A percentile compares a stretch with the other conserved stretches of the same genome.
Evolutionary conservation across 2,888 invertebrate species (phyloP).

Genomic region (Chymomyza amoena): DNA sequence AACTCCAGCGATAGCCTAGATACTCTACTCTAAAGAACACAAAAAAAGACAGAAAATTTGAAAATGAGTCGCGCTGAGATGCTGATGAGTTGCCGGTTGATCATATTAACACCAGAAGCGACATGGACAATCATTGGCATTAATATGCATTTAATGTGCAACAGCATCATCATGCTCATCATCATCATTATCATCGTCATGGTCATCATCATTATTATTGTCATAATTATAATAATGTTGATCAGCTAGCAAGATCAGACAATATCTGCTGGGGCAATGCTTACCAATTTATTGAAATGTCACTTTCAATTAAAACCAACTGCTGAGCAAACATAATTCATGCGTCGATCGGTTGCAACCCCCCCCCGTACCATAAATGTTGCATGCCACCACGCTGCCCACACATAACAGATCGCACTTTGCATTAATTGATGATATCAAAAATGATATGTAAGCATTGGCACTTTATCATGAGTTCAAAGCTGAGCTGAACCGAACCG

Average conservation of each 20-base stretch:
- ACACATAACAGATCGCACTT: constrained; percentile 19
- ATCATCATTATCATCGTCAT: no score
- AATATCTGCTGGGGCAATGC: constrained; percentile 23
- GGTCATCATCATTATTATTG: no score
- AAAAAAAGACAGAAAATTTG: background rate
- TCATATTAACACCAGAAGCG: constrained; percentile 62
- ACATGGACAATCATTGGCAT: constrained; percentile 35
- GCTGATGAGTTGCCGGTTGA: constrained; percentile 70
- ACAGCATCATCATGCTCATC: constrained; percentile 10
- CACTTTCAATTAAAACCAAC: constrained; percentile 73
- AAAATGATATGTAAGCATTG: constrained; percentile 67
- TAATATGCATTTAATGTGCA: constrained; percentile 14
- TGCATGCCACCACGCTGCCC: background rate
- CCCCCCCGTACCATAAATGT: background rate
- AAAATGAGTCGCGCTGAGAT: constrained; percentile 37
- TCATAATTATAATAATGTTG: background rate
- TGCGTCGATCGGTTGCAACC: constrained; percentile 47
- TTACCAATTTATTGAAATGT: constrained; percentile 73
- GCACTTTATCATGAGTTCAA: constrained; percentile 54
- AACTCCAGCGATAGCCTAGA: background rate
- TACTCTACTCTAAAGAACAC: background rate
- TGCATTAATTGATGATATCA: constrained; percentile 66
- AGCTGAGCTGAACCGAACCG: background rate
- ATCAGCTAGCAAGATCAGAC: constrained; percentile 24
- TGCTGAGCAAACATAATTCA: constrained; percentile 67